Conservation (phyloP, 1,140 invertebrate genomes). For the Drosophila subpulchrella region DNA sequence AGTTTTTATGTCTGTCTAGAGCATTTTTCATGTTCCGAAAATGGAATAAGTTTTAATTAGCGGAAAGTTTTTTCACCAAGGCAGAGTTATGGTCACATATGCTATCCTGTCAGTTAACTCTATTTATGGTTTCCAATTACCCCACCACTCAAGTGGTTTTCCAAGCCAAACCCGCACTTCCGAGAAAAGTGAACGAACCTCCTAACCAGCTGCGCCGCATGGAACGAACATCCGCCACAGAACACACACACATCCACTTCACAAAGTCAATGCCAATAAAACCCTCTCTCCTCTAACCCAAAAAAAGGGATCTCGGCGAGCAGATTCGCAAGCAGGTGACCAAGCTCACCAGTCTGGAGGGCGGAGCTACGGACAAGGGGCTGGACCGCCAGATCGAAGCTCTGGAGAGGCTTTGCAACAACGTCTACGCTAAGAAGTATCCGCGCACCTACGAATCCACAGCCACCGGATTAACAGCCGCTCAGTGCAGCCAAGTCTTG, state of each 20-base stretch:
- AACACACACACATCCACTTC: slow-evolving; percentile 9
- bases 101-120: no score
- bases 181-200: background rate
- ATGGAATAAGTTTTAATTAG: no score
- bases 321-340: slow-evolving; percentile 90
- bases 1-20: no score
- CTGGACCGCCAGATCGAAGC: slow-evolving; percentile 89
- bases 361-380: slow-evolving; percentile 85
- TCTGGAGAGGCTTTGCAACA: slow-evolving; percentile 89
- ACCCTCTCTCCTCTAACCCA: slow-evolving; percentile 49
- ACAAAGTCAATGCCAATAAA: slow-evolving; percentile 24
- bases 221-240: slow-evolving; percentile 52
- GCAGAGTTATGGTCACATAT: background rate
- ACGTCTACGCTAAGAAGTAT: slow-evolving; percentile 89
- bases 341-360: slow-evolving; percentile 86
- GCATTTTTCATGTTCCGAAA: no score
- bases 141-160: background rate
- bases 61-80: background rate
- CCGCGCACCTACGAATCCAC: slow-evolving; percentile 86
- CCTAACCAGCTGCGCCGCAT: slow-evolving; percentile 10
- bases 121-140: background rate
- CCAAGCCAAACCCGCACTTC: background rate
- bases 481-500: slow-evolving; percentile 90
- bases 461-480: slow-evolving; percentile 88
- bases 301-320: slow-evolving; percentile 91